phyloP scores from a whole-genome alignment of 1,140 invertebrate genomes.

The Musca vetustissima region DNA sequence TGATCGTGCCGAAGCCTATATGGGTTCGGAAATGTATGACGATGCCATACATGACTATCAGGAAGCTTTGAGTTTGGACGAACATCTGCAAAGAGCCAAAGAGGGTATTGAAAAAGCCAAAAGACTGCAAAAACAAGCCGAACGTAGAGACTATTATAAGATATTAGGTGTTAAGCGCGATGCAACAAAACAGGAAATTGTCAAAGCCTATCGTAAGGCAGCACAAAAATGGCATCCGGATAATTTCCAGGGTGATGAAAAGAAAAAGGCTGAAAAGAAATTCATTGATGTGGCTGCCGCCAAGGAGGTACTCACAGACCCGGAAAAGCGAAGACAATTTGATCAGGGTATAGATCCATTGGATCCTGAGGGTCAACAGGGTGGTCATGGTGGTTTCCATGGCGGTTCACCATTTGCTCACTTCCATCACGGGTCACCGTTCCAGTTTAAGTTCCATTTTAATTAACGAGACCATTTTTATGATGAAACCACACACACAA shows the following conservation, averaged over 20 bases:
- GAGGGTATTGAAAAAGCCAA: slow-evolving; percentile 89
- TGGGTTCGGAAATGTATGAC: slow-evolving; percentile 88
- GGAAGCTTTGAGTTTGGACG: slow-evolving; percentile 83
- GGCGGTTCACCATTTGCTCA: slow-evolving; percentile 86
- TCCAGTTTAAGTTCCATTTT: slow-evolving; percentile 97
- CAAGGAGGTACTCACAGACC: slow-evolving; percentile 88
- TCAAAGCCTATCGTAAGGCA: slow-evolving; percentile 95
- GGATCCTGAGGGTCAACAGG: slow-evolving; percentile 82
- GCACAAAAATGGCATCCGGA: slow-evolving; percentile 99
- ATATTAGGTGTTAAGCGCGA: slow-evolving; percentile 78
- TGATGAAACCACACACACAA: background rate
- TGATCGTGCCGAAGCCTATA: slow-evolving; percentile 90
- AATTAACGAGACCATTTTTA: slow-evolving; percentile 60
- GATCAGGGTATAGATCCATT: slow-evolving; percentile 96
- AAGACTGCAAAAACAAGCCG: slow-evolving; percentile 90
- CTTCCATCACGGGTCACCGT: slow-evolving; percentile 84
- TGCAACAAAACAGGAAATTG: slow-evolving; percentile 90
- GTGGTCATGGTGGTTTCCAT: slow-evolving; percentile 58
- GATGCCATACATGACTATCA: slow-evolving; percentile 89
- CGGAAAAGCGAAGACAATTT: slow-evolving; percentile 90
- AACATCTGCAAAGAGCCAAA: slow-evolving; percentile 77
- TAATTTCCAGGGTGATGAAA: slow-evolving; percentile 89
- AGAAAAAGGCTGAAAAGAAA: slow-evolving; percentile 94
- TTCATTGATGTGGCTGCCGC: slow-evolving; percentile 99
- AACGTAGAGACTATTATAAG: slow-evolving; percentile 97